A percentile compares a stretch with the other conserved stretches of the same genome.
These are phyloP conservation scores for Ptyas mucosa DNA, from an alignment of 2,113 vertebrate species.

Conservation along the genomic window DNA sequence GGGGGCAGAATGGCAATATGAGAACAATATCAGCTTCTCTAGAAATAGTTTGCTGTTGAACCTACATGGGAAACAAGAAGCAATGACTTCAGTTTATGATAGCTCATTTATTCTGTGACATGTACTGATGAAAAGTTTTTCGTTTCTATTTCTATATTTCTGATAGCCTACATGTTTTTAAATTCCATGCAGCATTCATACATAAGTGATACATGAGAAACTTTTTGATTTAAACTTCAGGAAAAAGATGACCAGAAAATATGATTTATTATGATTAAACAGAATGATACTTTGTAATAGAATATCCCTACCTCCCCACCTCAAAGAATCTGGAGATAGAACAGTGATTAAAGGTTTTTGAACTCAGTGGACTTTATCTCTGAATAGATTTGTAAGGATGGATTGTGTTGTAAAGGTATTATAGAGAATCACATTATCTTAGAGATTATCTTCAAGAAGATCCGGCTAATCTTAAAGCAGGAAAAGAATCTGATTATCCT, in stretches of 20 bases:
- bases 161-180: background rate
- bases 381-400: background rate
- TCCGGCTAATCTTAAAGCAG: background rate
- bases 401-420: background rate
- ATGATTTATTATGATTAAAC: background rate
- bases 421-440: slow-evolving; percentile 13
- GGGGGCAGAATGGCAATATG: slow-evolving; percentile 36
- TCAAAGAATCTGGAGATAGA: slow-evolving; percentile 31
- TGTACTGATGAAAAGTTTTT: background rate
- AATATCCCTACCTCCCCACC: background rate
- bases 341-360: background rate
- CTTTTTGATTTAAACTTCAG: background rate
- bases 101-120: background rate
- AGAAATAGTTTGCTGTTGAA: background rate
- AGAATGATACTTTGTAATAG: background rate
- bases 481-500: background rate
- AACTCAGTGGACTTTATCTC: background rate
- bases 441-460: slow-evolving; percentile 20
- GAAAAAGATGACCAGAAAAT: background rate
- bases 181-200: background rate
- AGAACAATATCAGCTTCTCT: background rate
- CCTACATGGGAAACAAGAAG: background rate
- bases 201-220: background rate
- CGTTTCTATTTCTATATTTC: background rate
- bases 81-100: background rate